Conservation (phyloP, 2,113 vertebrate genomes). For the Indri indri region DNA sequence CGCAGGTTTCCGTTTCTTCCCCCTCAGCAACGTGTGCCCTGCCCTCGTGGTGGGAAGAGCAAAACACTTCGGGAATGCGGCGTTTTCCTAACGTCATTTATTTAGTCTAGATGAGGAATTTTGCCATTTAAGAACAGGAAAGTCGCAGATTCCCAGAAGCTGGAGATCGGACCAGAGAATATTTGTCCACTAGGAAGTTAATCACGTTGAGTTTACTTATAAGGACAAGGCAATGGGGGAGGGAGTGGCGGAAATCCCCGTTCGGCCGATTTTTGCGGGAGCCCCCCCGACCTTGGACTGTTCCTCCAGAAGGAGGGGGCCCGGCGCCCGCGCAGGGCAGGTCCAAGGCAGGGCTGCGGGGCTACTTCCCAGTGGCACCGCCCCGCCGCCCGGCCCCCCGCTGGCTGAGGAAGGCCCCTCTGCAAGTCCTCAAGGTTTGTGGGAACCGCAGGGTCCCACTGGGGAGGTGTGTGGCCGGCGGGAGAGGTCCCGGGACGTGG, state of each 20-base stretch:
- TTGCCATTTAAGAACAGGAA: slow-evolving; percentile 33
- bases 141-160: slow-evolving; percentile 15
- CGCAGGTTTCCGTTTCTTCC: not conserved
- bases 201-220: not conserved
- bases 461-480: not conserved
- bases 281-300: not conserved
- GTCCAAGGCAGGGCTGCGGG: not conserved
- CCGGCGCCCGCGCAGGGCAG: not conserved
- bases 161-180: not conserved
- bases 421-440: not conserved
- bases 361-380: not conserved
- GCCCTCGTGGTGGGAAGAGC: not conserved
- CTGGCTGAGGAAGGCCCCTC: not conserved
- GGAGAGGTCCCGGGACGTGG: not conserved
- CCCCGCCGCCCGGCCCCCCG: fast-evolving
- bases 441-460: fast-evolving
- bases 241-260: not conserved
- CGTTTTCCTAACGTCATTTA: slow-evolving; percentile 53
- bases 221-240: not conserved
- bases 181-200: not conserved
- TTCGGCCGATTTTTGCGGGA: not conserved
- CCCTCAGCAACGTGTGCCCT: not conserved
- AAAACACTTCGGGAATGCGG: not conserved
- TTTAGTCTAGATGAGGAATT: slow-evolving; percentile 56
- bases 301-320: not conserved